A percentile compares a stretch with the other conserved stretches of the same genome.
These are phyloP conservation scores for Watsonalla cultraria DNA, from an alignment of 2,888 invertebrate species.

Conservation along the genomic window DNA sequence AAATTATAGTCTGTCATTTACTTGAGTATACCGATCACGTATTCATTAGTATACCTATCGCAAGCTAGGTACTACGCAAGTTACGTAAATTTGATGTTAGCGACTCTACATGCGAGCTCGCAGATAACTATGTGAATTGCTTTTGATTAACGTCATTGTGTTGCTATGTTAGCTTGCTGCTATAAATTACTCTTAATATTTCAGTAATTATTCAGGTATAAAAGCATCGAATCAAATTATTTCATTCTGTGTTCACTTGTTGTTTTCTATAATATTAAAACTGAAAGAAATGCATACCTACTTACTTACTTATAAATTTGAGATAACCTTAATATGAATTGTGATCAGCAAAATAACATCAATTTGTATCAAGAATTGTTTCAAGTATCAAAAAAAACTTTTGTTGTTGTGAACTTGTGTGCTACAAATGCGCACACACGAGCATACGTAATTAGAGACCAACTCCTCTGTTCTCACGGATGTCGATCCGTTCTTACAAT, in stretches of 20 bases:
- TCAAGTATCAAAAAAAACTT: neutral
- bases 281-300: too few species aligned
- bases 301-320: too few species aligned
- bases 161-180: too few species aligned
- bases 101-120: conserved; percentile 19
- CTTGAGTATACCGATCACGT: conserved; percentile 27
- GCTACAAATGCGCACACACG: conserved; percentile 22
- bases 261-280: too few species aligned
- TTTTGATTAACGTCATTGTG: conserved; percentile 22
- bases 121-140: conserved; percentile 30
- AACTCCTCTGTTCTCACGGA: conserved; percentile 61
- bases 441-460: conserved; percentile 43
- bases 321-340: too few species aligned
- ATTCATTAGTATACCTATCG: conserved; percentile 13
- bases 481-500: conserved; percentile 54
- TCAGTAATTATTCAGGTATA: too few species aligned
- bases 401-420: conserved; percentile 5
- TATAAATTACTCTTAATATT: too few species aligned
- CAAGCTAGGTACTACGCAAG: conserved; percentile 15
- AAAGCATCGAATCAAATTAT: too few species aligned
- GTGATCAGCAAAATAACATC: neutral
- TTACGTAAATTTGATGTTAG: conserved; percentile 24
- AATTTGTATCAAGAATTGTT: neutral
- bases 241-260: too few species aligned
- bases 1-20: conserved; percentile 15